Percentiles rank a stretch among this genome's conserved stretches.
These are phyloP conservation scores for Cyclophora punctaria DNA, from an alignment of 2,888 invertebrate species.

Conservation along the genomic window DNA sequence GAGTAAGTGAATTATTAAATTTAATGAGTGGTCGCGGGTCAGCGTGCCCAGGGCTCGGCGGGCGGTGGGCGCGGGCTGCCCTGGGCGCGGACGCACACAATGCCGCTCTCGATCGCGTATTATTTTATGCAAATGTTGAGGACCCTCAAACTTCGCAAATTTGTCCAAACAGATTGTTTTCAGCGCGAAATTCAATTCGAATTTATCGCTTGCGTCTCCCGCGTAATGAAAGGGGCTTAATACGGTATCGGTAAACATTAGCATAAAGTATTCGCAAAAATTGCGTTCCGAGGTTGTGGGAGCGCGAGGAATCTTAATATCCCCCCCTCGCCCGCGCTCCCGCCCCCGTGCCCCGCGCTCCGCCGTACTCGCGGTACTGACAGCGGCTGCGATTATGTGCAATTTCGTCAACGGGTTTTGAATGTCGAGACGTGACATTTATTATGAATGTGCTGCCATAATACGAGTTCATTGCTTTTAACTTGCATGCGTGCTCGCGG, in stretches of 20 bases:
- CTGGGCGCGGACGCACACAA: conserved; percentile 1
- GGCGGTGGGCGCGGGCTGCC: neutral
- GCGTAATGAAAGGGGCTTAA: conserved; percentile 50
- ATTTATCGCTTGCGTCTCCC: conserved; percentile 33
- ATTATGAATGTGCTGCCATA: conserved; percentile 14
- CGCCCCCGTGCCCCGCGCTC: conserved; percentile 1
- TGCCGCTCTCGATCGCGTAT: conserved; percentile 21
- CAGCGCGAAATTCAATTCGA: conserved; percentile 48
- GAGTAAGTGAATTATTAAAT: no score
- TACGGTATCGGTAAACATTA: conserved; percentile 53
- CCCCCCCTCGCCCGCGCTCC: conserved; percentile 13
- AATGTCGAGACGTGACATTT: conserved; percentile 32
- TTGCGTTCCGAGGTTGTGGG: conserved; percentile 37
- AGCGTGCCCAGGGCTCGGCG: neutral
- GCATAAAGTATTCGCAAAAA: conserved; percentile 57
- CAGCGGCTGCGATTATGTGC: conserved; percentile 31
- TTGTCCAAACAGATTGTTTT: conserved; percentile 60
- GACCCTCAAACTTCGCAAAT: conserved; percentile 41
- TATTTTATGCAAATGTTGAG: conserved; percentile 48
- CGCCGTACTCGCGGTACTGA: neutral
- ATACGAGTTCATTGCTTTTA: conserved; percentile 13
- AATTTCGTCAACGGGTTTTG: conserved; percentile 39
- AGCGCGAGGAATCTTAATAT: conserved; percentile 48
- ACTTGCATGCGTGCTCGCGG: conserved; percentile 10
- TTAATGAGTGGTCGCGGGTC: no score